These are phyloP conservation scores for Taurulus bubalis DNA, from an alignment of 2,113 vertebrate species.

Conservation along the genomic window DNA sequence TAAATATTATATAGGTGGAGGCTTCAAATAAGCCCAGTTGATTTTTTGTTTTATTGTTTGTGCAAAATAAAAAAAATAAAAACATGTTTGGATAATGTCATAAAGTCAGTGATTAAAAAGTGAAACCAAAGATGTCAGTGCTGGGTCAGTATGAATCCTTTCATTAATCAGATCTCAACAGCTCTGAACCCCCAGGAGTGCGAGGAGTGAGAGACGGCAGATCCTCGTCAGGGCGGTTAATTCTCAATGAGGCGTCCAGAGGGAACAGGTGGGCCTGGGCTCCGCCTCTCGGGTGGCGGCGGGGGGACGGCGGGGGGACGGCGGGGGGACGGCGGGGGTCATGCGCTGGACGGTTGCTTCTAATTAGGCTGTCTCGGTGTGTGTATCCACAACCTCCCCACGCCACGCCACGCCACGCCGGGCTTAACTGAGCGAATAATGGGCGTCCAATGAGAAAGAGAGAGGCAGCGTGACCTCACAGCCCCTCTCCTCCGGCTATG, in stretches of 20 bases:
- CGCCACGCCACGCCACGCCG: constrained; percentile 17
- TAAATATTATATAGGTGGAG: too few relatives aligned
- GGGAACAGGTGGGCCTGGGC: constrained; percentile 56
- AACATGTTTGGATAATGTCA: too few relatives aligned
- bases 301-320: too few relatives aligned
- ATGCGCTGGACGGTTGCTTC: constrained; percentile 39
- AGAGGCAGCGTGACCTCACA: constrained; percentile 55
- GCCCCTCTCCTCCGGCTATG: constrained; percentile 50
- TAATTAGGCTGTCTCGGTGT: constrained; percentile 71
- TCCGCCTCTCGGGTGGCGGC: constrained; percentile 56
- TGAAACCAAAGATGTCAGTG: background rate
- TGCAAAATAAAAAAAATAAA: too few relatives aligned
- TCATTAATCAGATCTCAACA: background rate
- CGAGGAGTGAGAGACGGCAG: constrained; percentile 6
- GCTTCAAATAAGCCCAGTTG: too few relatives aligned
- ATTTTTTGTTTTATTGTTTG: too few relatives aligned
- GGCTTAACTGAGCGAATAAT: constrained; percentile 72
- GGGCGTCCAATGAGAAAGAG: constrained; percentile 35
- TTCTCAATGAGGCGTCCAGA: background rate
- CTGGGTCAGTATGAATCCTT: background rate
- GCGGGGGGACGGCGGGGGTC: constrained; percentile 44
- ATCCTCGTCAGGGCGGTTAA: constrained; percentile 13
- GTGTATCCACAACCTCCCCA: constrained; percentile 49
- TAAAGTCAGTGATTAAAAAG: background rate
- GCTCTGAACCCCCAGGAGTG: background rate